These are phyloP conservation scores for Morone saxatilis DNA, from an alignment of 2,113 vertebrate genomes.

Conservation along the genomic window DNA sequence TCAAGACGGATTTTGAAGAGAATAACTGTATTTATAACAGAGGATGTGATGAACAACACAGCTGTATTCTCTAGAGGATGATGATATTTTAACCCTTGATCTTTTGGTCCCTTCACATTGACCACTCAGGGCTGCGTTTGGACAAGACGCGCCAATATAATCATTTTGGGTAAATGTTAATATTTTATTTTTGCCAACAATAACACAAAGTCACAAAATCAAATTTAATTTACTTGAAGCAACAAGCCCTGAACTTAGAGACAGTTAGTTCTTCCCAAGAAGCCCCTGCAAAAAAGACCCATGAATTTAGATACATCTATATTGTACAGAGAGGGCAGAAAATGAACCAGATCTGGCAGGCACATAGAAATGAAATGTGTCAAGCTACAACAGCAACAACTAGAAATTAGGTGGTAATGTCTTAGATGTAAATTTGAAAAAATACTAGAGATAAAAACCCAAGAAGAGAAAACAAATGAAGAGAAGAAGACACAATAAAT, in stretches of 20 bases:
- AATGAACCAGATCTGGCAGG: background rate
- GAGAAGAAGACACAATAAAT: background rate
- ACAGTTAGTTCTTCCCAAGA: background rate
- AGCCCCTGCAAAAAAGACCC: background rate
- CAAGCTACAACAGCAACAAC: too few species aligned
- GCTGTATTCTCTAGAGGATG: slow-evolving; percentile 18
- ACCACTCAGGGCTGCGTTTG: background rate
- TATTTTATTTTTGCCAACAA: slow-evolving; percentile 30
- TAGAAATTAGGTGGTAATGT: too few species aligned
- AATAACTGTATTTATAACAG: background rate
- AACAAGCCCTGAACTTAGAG: background rate
- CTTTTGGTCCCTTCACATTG: slow-evolving; percentile 14
- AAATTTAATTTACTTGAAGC: slow-evolving; percentile 23
- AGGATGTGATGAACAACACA: background rate
- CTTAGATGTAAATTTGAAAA: too few species aligned
- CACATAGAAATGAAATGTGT: background rate
- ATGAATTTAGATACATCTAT: background rate
- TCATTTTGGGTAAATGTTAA: background rate
- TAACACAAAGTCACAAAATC: background rate
- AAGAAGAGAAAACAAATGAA: background rate
- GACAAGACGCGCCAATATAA: slow-evolving; percentile 5
- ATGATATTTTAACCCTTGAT: slow-evolving; percentile 47
- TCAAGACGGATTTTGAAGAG: background rate
- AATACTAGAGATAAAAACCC: background rate
- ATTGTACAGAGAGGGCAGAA: background rate